Base-by-base conservation (phyloP, 2,113 vertebrate species). In the Sinocyclocheilus anshuiensis region DNA sequence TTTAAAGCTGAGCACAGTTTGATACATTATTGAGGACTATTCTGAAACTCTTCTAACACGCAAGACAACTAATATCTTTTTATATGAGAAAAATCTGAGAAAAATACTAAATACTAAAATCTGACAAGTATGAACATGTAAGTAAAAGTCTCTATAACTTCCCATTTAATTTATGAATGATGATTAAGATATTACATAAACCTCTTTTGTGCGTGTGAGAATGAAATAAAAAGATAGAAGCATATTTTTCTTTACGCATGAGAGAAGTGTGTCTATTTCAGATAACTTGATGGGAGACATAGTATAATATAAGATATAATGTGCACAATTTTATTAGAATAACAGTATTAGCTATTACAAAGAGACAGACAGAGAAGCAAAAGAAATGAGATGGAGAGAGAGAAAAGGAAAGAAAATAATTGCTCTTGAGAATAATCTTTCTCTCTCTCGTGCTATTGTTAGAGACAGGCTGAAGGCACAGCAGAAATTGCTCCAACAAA, bases 401-500 rank as follows among this genome's bases (percentile, higher is more conserved):
- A 83, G 33, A 48, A 48, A 63, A 39, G 15, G 36, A 13, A 42
- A 76, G 39, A 83, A 81, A 65, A 50, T 82, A 53, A 82, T 82
- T 69, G 63, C 80, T 45, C 48, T 67, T 57, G 22, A 76, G 18
- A 67, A 78, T 29, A 77, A 77, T 89, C 79, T 90, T 72, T 71
- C 57, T 36, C 10, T 87, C 39, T 61, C 77, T 50, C 24, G 18
- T 22, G 63, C 86, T 83, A 83, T 85, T 85, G 83, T 81, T 76
- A 74, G 71, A 22, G 10, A 29, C 83, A 74, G 82, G 45, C 77
- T 89, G 75, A 91, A 89, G 88, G 88, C 86, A 89, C 36, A 84
- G 88, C 87, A 90, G 76, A 92, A 93, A 93, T 87, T 87, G 87
- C 86, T 90, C 82, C 65, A 86, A 48, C 74, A 93, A 92, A 93